These are phyloP conservation scores for Cloeon dipterum DNA, from an alignment of 2,888 invertebrate species.

Conservation along the genomic window DNA sequence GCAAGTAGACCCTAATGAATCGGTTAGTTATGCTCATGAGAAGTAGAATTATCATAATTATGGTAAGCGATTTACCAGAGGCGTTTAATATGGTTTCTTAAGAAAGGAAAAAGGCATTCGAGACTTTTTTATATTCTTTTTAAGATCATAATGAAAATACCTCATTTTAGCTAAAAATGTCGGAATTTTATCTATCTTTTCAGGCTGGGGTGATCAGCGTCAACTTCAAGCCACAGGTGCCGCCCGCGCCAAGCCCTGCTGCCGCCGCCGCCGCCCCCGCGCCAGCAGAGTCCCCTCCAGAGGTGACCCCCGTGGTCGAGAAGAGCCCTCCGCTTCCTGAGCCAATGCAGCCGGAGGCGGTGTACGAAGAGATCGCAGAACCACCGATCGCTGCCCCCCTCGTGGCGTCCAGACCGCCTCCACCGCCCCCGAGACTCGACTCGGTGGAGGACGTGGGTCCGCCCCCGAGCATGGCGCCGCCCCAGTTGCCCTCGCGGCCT, in stretches of 20 bases:
- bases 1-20: too few relatives aligned
- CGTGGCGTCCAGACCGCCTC: constrained; percentile 17
- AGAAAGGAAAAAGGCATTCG: too few relatives aligned
- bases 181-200: constrained; percentile 2
- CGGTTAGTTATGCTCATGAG: too few relatives aligned
- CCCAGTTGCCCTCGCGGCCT: constrained; percentile 7
- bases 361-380: constrained; percentile 19
- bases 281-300: constrained; percentile 1
- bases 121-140: too few relatives aligned
- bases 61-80: too few relatives aligned
- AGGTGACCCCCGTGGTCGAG: not conserved
- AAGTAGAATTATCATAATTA: too few relatives aligned
- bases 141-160: too few relatives aligned
- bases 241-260: constrained; percentile 12
- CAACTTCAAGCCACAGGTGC: constrained; percentile 18
- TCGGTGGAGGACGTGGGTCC: constrained; percentile 4
- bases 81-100: too few relatives aligned
- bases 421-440: constrained; percentile 14
- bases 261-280: constrained; percentile 10
- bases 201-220: constrained; percentile 29
- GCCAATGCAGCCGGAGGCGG: constrained; percentile 9
- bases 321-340: constrained; percentile 1
- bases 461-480: constrained; percentile 9
- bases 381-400: constrained; percentile 15
- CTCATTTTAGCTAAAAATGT: too few relatives aligned